These are phyloP conservation scores for Rhea pennata DNA, from an alignment of 2,113 vertebrate species.

Conservation along the genomic window DNA sequence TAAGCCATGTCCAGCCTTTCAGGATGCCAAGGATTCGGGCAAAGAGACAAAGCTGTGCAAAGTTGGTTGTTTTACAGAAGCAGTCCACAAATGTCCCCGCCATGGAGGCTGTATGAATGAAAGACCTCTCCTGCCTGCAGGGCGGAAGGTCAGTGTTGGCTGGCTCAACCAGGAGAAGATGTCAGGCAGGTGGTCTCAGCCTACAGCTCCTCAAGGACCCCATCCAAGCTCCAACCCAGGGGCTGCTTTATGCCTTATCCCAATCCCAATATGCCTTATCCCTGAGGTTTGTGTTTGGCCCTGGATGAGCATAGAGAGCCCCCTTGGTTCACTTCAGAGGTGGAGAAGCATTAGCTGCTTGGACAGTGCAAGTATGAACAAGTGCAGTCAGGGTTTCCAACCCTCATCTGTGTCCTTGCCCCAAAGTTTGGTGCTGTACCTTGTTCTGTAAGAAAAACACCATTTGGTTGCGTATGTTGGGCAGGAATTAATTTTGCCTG, in stretches of 20 bases:
- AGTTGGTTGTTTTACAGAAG: neutral
- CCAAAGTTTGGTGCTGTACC: neutral
- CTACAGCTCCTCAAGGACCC: neutral
- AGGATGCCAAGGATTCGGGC: neutral
- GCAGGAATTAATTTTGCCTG: neutral
- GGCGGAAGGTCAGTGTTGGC: too few relatives aligned
- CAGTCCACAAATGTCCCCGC: neutral
- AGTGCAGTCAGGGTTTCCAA: neutral
- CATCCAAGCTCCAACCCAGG: neutral
- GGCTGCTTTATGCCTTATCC: neutral
- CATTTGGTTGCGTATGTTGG: neutral
- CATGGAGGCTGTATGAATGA: neutral
- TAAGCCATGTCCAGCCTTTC: neutral
- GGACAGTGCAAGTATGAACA: neutral
- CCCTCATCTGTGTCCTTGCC: neutral
- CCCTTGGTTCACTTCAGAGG: neutral
- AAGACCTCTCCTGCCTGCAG: neutral
- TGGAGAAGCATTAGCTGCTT: neutral
- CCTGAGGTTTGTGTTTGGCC: neutral
- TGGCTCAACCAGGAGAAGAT: neutral
- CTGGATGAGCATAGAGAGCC: neutral
- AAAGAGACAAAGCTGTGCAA: neutral
- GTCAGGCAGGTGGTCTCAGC: neutral
- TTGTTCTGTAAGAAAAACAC: neutral
- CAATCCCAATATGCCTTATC: neutral